Evolutionary conservation across 1,140 invertebrate species (phyloP), one percentile per base, ranked within the genome.

Genomic region (Colletes latitarsis): DNA sequence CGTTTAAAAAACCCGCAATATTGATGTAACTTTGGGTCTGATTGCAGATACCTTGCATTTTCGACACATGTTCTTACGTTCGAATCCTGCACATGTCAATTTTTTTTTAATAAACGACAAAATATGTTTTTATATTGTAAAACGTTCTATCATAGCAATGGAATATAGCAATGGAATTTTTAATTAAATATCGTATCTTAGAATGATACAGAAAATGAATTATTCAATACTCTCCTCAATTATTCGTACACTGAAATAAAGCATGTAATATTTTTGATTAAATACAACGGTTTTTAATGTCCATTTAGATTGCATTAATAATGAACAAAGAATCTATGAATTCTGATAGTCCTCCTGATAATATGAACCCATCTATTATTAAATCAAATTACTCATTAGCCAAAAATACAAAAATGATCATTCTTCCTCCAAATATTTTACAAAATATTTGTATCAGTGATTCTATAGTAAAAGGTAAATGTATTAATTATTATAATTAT

Each of bases 361-460:
- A 14, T 62, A 41, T 57, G 19, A 60, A 53, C 21, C 57, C n/a
- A 30, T 8, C 46, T 43, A 30, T n/a, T n/a, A 39, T 0, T 68
- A 85, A 53, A 62, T 19, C 43, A 3, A 39, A 12, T 15, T 9
- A 39, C 3, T 17, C 46, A 57, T 43, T 39, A n/a, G 19, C n/a
- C 10, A 5, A 5, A 41, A 57, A 46, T 46, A 72, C 49, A 21
- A 71, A 53, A 49, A 72, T 72, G 30, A 72, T 74, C 14, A 63
- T 66, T 30, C 15, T 74, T 60, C 19, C 15, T 55, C 58, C 66
- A 63, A 62, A 53, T 43, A 6, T 74, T 17, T 69, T 78, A 43
- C 68, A 82, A 71, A 46, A 60, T 52, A 64, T 79, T 70, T 30
- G n/a, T 62, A 41, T 85, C 5, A 72, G n/a, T 72, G 43, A 82